Base-by-base conservation (phyloP, 2,888 invertebrate species). In the Chrysodeixis includens region DNA sequence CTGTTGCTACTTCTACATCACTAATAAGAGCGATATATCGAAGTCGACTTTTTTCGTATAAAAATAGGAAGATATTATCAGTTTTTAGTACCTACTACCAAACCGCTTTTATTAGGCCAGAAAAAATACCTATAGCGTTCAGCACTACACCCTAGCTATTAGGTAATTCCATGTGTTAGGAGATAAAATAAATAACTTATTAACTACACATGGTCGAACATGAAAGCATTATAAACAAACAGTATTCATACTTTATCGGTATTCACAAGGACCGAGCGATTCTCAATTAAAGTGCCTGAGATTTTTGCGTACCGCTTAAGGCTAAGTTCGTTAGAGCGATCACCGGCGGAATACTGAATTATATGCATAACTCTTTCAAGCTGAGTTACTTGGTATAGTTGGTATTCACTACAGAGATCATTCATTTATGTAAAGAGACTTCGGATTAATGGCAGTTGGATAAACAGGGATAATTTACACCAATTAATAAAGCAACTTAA, bases 231-330 rank as follows among this genome's bases (percentile, higher is more conserved):
- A 46, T 49, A 18, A 74, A 66, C 51, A 52, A 74, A 74, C 56
- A 30, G 52, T 18, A 49, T 61, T 57, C 12, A 49, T 61, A 70
- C 54, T 57, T 60, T 57, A 60, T 63, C 55, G 53, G 40, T 53
- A 57, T 58, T 49, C 56, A 22, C 49, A 62, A 62, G 64, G 20
- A 12, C 56, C 22, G 57, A 56, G 55, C 64, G 65, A 68, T 58
- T 64, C 53, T 67, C 60, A 69, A 82, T 85, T 81, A 83, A 82
- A 68, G 79, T 79, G 76, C 77, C 65, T 73, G 51, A 71, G 70
- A 79, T 81, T 82, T 84, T 82, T 86, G 81, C 79, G 72, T 49
- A 61, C 44, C 30, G 44, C 60, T 61, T 65, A 71, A 54, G 78
- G 65, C 51, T 62, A 35, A 63, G 65, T 49, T 62, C 35, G 30